These are phyloP conservation scores for Prionace glauca DNA, from an alignment of 2,797 vertebrate genomes.

Conservation along the genomic window DNA sequence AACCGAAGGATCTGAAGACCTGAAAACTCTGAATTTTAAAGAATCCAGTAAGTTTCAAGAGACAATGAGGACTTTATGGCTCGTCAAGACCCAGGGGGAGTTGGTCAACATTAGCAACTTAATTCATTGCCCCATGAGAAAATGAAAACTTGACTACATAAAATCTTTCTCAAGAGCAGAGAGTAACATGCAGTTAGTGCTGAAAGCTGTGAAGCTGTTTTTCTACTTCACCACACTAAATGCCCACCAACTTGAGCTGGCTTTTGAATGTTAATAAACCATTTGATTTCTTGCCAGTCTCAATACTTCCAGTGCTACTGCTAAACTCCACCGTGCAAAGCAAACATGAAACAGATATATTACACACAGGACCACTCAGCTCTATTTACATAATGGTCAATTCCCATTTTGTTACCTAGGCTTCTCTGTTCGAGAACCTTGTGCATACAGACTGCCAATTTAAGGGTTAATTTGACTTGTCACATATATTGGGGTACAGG, in stretches of 20 bases:
- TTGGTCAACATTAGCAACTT: neutral
- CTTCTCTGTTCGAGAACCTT: neutral
- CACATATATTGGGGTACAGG: too few species aligned
- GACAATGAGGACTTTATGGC: neutral
- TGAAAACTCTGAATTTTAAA: neutral
- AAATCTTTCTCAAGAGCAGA: neutral
- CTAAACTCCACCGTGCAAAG: neutral
- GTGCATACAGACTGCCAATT: too few species aligned
- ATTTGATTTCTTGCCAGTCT: neutral
- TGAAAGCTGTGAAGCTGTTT: neutral
- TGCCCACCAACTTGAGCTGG: neutral
- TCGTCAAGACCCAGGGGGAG: neutral
- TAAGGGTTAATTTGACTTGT: too few species aligned
- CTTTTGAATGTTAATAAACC: neutral
- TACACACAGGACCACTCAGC: neutral
- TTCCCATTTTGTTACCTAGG: neutral
- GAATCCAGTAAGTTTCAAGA: neutral
- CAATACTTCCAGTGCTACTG: neutral
- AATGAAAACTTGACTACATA: neutral
- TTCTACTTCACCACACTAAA: neutral
- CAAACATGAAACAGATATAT: neutral
- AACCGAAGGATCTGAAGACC: neutral
- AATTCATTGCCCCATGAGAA: too few species aligned
- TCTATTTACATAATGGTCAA: neutral
- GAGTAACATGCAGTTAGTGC: neutral